phyloP scores from a whole-genome alignment of 2,888 invertebrate species.

The Lasioglossum pauxillum region DNA sequence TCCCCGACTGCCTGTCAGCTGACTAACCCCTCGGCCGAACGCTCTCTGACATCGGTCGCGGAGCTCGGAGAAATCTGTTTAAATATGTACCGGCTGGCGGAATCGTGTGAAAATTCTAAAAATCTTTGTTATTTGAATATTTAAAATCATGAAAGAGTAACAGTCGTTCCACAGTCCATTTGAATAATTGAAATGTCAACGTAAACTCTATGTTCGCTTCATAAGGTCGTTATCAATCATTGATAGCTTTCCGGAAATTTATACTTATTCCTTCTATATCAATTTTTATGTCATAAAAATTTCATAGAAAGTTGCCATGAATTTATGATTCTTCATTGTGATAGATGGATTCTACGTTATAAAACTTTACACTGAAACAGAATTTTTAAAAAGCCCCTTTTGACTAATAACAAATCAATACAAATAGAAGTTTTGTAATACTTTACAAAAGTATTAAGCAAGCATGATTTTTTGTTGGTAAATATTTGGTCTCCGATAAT shows the following conservation, averaged over 20 bases:
- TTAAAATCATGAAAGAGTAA: too few species aligned
- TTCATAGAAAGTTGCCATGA: too few species aligned
- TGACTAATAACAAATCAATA: too few species aligned
- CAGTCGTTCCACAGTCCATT: neutral
- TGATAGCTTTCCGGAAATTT: neutral
- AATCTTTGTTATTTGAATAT: neutral
- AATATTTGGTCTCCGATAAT: too few species aligned
- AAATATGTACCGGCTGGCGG: slow-evolving; percentile 50
- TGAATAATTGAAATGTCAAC: neutral
- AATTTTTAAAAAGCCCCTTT: too few species aligned
- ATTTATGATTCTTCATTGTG: too few species aligned
- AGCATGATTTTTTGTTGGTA: too few species aligned
- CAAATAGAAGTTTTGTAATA: too few species aligned
- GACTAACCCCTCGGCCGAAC: slow-evolving; percentile 66
- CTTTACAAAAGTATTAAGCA: too few species aligned
- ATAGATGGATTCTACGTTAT: too few species aligned
- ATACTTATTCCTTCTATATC: neutral
- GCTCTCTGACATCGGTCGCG: slow-evolving; percentile 45
- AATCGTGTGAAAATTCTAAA: neutral
- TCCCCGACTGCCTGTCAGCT: slow-evolving; percentile 78
- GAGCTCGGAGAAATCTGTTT: slow-evolving; percentile 59
- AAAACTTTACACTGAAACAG: too few species aligned
- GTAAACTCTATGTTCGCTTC: neutral
- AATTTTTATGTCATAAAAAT: neutral
- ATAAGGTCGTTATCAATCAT: neutral